A percentile compares a stretch with the other conserved stretches of the same genome.
These are phyloP conservation scores for Ptyas mucosa DNA, from an alignment of 2,113 vertebrate genomes.

Conservation along the genomic window DNA sequence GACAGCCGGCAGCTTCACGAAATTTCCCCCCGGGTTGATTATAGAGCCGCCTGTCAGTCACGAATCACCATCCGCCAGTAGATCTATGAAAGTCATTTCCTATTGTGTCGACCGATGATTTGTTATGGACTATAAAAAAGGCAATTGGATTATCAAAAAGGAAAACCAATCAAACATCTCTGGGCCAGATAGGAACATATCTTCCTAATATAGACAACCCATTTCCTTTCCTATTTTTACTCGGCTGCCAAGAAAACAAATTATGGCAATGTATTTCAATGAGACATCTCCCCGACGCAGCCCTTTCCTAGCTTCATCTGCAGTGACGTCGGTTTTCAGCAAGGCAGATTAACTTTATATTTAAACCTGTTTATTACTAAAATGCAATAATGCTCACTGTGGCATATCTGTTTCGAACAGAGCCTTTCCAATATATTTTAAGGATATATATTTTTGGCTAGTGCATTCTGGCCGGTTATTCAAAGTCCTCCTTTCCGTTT, in stretches of 20 bases:
- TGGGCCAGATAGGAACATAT: constrained; percentile 40
- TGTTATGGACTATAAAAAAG: constrained; percentile 48
- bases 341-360: constrained; percentile 34
- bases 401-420: not conserved
- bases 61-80: constrained; percentile 24
- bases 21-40: constrained; percentile 58
- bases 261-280: constrained; percentile 51
- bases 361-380: constrained; percentile 45
- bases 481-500: not conserved
- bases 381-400: constrained; percentile 13
- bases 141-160: constrained; percentile 55
- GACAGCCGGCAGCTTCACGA: constrained; percentile 27
- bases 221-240: constrained; percentile 52
- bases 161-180: constrained; percentile 54
- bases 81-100: constrained; percentile 60
- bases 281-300: constrained; percentile 20
- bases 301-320: not conserved
- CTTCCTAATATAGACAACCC: constrained; percentile 33
- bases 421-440: constrained; percentile 2
- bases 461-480: not conserved
- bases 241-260: constrained; percentile 52
- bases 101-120: constrained; percentile 46
- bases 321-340: constrained; percentile 23
- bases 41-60: constrained; percentile 53
- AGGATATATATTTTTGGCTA: not conserved